These are phyloP conservation scores for Aculops lycopersici DNA, from an alignment of 1,140 invertebrate genomes.

Conservation along the genomic window DNA sequence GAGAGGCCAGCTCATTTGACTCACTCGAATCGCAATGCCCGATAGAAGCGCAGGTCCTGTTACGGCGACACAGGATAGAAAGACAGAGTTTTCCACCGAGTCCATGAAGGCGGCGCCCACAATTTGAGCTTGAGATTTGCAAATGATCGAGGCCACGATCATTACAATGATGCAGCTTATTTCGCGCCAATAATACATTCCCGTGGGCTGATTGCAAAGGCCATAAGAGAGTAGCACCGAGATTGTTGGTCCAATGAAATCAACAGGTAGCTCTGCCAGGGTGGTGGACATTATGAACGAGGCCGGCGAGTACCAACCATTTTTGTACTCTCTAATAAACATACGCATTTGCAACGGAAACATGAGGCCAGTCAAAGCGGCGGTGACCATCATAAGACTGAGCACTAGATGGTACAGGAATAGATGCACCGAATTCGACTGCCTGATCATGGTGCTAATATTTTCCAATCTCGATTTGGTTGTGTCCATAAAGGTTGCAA, in stretches of 20 bases:
- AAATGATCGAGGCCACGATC: background rate
- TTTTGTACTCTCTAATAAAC: slow-evolving; percentile 13
- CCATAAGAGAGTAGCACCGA: background rate
- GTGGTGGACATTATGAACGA: slow-evolving; percentile 14
- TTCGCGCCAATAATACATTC: background rate
- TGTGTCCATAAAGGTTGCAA: background rate
- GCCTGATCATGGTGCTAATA: background rate
- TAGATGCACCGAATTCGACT: background rate
- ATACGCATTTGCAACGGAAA: slow-evolving; percentile 12
- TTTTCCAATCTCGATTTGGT: background rate
- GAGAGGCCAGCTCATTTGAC: background rate
- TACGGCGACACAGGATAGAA: background rate
- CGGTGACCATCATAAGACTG: background rate
- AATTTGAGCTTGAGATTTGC: background rate
- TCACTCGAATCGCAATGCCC: background rate
- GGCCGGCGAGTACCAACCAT: slow-evolving; percentile 13
- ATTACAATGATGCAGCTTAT: background rate
- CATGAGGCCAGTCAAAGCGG: background rate
- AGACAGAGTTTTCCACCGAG: background rate
- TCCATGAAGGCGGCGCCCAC: background rate
- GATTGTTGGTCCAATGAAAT: background rate
- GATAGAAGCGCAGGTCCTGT: background rate
- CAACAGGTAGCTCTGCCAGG: slow-evolving; percentile 14
- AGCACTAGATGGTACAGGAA: background rate
- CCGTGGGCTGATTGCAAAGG: background rate